Base-by-base conservation (phyloP, 2,113 vertebrate species). In the Perca flavescens region DNA sequence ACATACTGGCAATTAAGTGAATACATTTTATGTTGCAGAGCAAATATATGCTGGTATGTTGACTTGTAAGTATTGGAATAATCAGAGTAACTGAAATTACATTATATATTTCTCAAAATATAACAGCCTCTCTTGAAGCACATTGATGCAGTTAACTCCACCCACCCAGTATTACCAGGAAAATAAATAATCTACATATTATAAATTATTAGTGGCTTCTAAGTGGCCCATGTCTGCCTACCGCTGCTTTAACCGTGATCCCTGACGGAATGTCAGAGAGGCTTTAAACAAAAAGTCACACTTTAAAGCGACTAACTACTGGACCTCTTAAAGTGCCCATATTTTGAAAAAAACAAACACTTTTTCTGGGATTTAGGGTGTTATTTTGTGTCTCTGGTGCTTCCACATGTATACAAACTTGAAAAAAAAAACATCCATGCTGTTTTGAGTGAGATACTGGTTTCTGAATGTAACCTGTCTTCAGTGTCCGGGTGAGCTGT, bases 251-350 rank as follows among this genome's bases (percentile, higher is more conserved):
- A 80, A 8, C 83, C 12, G 65, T 57, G 81, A 86, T 77, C 81
- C 25, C 22, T 52, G 63, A 80, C 17, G 82, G 83, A 86, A 88
- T 78, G 85, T 75, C 22, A 43, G 54, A 50, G 28, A 8, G 50
- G 52, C 71, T 62, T 67, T 54, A 67, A 80, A 43, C 40, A 84
- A 74, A 46, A 53, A 68, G 65, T 58, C 19, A 0, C 80, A 82
- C 79, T 89, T 90, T 83, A 91, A 92, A 85, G 83, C 28, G 2
- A 46, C 60, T 3, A 4, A 46, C 60, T 3, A n/a, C 5, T 16
- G 67, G 67, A 72, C 61, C 75, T 80, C 77, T 74, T 58, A 28
- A 28, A 28, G 28, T 28, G 28, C 28, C 28, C 28, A 28, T 28
- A 28, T 28, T 28, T 2, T 28, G 28, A 28, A 28, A 28, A 28